Evolutionary conservation across 2,888 invertebrate species (phyloP).

Genomic region (Lasius platythorax): DNA sequence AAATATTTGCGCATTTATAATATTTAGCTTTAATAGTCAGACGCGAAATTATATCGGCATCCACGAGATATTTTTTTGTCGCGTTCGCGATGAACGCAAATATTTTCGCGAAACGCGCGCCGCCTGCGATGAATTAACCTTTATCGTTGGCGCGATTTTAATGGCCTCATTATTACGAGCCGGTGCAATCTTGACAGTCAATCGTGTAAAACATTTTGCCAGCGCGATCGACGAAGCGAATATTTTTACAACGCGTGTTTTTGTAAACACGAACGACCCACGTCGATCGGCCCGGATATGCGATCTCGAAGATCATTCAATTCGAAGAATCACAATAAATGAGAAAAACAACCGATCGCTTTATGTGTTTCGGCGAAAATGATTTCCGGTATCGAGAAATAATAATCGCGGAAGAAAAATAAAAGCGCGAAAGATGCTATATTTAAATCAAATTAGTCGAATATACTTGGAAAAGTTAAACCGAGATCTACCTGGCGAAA

Average conservation of each 20-base stretch:
- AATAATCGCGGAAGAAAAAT: constrained; percentile 2
- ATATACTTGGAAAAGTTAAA: background rate
- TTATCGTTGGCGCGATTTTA: constrained; percentile 12
- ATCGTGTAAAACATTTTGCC: constrained; percentile 5
- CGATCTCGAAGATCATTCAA: background rate
- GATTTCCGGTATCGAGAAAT: no score
- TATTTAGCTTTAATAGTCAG: background rate
- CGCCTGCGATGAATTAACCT: constrained; percentile 16
- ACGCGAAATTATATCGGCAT: background rate
- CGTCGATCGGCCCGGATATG: background rate
- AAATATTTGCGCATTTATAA: background rate
- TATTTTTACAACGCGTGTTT: constrained; percentile 19
- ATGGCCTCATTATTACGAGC: background rate
- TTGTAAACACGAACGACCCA: constrained; percentile 23
- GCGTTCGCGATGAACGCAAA: constrained; percentile 6
- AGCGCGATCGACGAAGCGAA: background rate
- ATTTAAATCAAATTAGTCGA: background rate
- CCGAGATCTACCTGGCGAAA: background rate
- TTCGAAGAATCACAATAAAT: background rate
- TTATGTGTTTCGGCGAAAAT: background rate
- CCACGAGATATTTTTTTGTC: background rate
- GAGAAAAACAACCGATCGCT: background rate
- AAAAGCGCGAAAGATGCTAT: background rate
- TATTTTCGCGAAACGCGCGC: constrained; percentile 24
- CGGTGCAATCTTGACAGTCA: constrained; percentile 20